These are phyloP conservation scores for Lasioglossum oenotherae DNA, from an alignment of 2,888 invertebrate genomes.

Conservation along the genomic window DNA sequence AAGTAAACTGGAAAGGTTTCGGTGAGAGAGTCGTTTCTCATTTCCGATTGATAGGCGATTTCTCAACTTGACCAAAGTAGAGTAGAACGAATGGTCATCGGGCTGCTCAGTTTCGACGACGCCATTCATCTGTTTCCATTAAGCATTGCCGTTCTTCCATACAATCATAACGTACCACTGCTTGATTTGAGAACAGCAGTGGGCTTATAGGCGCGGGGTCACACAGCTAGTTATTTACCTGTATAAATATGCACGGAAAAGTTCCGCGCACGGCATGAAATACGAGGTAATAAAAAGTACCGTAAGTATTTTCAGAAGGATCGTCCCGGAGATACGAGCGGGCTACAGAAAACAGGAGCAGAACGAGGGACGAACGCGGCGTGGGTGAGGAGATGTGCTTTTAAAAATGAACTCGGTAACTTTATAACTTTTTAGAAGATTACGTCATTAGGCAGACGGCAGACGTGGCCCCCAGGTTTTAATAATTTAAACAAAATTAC, in stretches of 20 bases:
- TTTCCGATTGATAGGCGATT: neutral
- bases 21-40: neutral
- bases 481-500: slow-evolving; percentile 83
- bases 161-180: slow-evolving; percentile 26
- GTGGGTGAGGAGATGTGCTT: slow-evolving; percentile 57
- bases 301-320: slow-evolving; percentile 77
- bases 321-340: slow-evolving; percentile 64
- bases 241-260: slow-evolving; percentile 80
- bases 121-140: slow-evolving; percentile 58
- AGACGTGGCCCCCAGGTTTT: slow-evolving; percentile 70
- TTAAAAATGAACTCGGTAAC: slow-evolving; percentile 82
- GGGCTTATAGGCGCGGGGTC: slow-evolving; percentile 38
- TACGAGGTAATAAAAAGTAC: slow-evolving; percentile 80
- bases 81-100: slow-evolving; percentile 25
- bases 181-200: slow-evolving; percentile 33
- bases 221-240: slow-evolving; percentile 75
- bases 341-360: slow-evolving; percentile 58
- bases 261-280: slow-evolving; percentile 77
- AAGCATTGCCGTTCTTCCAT: slow-evolving; percentile 46
- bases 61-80: slow-evolving; percentile 1
- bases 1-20: neutral
- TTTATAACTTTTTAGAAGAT: slow-evolving; percentile 82
- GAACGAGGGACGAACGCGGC: slow-evolving; percentile 21
- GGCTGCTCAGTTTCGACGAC: slow-evolving; percentile 22
- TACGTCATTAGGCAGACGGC: slow-evolving; percentile 75